Evolutionary conservation across 2,888 invertebrate species (phyloP), one percentile per base, ranked within the genome.

Genomic region (Temnothorax unifasciatus): DNA sequence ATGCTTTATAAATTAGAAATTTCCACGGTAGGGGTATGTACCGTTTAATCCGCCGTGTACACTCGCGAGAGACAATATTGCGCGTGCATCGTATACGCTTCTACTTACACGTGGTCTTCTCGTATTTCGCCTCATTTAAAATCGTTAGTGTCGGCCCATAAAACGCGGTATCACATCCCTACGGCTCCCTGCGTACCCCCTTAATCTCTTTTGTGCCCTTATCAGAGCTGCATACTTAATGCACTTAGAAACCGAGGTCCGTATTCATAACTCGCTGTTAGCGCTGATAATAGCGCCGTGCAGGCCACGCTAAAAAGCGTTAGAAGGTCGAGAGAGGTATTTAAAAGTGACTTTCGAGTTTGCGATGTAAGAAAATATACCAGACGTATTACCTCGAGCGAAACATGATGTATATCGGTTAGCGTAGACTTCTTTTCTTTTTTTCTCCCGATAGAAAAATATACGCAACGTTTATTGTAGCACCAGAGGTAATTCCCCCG

Each of bases 201-300:
- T 90, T 90, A 90, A 90, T 90, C 91, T 89, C 90, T 76, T 64
- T 87, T 90, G 88, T 52, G 63, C 85, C 69, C 90, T 91, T 90
- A 90, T 91, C 91, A 88, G 87, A 68, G 85, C 75, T 83, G 90
- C 90, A 90, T 90, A 90, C 90, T 88, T 90, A 88, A 90, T 90
- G 91, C 90, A 91, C 91, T 91, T 89, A 91, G 90, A 90, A 91
- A 89, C 87, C 88, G 83, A 87, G 88, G 82, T 89, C 85, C 82
- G 90, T 89, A 89, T 91, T 90, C 91, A 89, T 91, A 90, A 90
- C 85, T 90, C 76, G 91, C 83, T 76, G 85, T 91, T 91, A 90
- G 64, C 88, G 84, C 83, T 91, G 90, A 90, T 90, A 90, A 87
- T 79, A 47, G 41, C 21, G 75, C 54, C 34, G 85, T 84, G 83